Base-by-base conservation (phyloP, 1,140 invertebrate genomes). In the Phymorhynchus buccinoides region DNA sequence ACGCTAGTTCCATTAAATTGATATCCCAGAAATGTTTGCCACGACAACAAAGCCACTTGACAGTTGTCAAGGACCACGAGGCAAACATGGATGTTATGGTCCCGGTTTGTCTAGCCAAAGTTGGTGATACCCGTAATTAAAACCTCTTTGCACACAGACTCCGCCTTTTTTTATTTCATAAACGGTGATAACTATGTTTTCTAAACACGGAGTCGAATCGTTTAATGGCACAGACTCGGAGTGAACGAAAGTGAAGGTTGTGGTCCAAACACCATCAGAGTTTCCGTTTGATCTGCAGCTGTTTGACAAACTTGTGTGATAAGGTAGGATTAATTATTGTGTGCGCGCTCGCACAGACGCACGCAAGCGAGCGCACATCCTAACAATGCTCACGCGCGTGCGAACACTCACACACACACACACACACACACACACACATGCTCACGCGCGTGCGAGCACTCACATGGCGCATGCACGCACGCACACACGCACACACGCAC, bases 191-290 rank as follows among this genome's bases (percentile, higher is more conserved):
- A 41, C 73, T 14, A 39, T 75, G 73, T 75, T 75, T 35, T 75
- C 35, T 1, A 42, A 75, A 75, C 73, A 6, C 35, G 32, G 73
- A 22, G 3, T 4, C 35, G 37, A 41, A n/a, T n/a, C n/a, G n/a
- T n/a, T n/a, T n/a, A n/a, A n/a, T n/a, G n/a, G n/a, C 73, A 6
- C 35, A 14, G 73, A 22, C 0, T 4, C 35, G 37, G 27, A 14
- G 32, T 35, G 30, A 73, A 7, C 14, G 68, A 27, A 35, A 73
- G 30, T 30, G 32, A 14, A 68, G 37, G 30, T 27, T 35, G 68
- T 37, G 32, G 68, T 73, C 68, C 68, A 73, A 73, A 73, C 68
- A 73, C 68, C 68, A 73, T 73, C 68, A 73, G 1, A 30, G 68
- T 30, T 30, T 73, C 30, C 14, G 30, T 73, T 73, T 73, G 68